A percentile compares a stretch with the other conserved stretches of the same genome.
Evolutionary conservation across 2,113 vertebrate genomes (phyloP).

Genomic region (Phalacrocorax aristotelis): DNA sequence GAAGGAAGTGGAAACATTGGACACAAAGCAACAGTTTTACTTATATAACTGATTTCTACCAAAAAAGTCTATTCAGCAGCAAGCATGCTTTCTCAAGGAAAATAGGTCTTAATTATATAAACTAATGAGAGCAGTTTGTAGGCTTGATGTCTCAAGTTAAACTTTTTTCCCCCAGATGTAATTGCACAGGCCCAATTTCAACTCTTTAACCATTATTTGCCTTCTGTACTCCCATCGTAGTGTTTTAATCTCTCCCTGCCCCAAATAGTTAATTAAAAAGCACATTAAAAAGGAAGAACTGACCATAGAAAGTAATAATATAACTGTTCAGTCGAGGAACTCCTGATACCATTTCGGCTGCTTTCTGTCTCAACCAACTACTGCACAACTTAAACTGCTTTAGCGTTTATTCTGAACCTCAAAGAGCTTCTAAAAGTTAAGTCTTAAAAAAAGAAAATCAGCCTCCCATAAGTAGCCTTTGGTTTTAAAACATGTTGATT

Average conservation of each 20-base stretch:
- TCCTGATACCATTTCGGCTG: background rate
- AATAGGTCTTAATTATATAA: background rate
- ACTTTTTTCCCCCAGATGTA: background rate
- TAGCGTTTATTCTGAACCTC: background rate
- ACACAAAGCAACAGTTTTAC: background rate
- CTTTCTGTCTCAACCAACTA: background rate
- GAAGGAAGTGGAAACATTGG: background rate
- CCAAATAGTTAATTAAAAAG: background rate
- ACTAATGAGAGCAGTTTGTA: background rate
- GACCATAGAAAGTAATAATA: background rate
- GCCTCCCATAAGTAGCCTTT: background rate
- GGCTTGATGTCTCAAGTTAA: background rate
- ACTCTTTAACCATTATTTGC: background rate
- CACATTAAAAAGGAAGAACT: background rate
- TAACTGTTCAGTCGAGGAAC: background rate
- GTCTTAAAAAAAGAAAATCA: background rate
- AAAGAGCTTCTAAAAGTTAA: background rate
- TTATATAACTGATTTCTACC: background rate
- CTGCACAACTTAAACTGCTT: background rate
- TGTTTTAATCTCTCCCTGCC: background rate
- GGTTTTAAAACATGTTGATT: background rate
- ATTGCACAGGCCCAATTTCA: background rate
- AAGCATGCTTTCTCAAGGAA: background rate
- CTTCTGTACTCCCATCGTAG: background rate
- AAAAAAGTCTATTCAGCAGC: background rate